Conservation (phyloP, 2,888 invertebrate genomes). For the Danaus chrysippus region DNA sequence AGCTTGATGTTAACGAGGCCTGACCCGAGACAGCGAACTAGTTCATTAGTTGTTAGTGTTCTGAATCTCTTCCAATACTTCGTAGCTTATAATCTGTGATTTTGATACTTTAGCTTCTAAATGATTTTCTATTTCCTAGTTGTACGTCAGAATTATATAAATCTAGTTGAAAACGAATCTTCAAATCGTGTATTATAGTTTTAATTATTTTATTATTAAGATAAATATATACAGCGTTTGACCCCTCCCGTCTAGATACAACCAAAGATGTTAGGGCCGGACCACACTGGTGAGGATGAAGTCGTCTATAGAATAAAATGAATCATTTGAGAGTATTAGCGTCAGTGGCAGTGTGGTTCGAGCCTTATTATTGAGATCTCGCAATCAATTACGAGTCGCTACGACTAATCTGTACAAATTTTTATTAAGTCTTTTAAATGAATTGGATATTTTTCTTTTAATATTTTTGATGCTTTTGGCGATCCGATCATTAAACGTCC, state of each 20-base stretch:
- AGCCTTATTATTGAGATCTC: not conserved
- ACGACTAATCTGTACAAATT: conserved; percentile 3
- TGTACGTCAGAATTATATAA: not conserved
- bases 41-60: not conserved
- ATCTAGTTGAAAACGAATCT: not conserved
- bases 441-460: not conserved
- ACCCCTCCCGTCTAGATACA: too few relatives aligned
- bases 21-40: conserved; percentile 1
- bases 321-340: too few relatives aligned
- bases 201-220: too few relatives aligned
- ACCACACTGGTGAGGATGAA: too few relatives aligned
- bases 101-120: not conserved
- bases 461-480: conserved; percentile 7
- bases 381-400: not conserved
- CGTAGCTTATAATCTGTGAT: not conserved
- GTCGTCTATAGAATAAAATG: too few relatives aligned
- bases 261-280: too few relatives aligned
- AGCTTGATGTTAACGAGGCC: not conserved
- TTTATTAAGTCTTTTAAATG: not conserved
- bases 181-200: too few relatives aligned
- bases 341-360: too few relatives aligned
- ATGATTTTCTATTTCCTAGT: not conserved
- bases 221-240: too few relatives aligned
- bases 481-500: not conserved
- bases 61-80: conserved; percentile 1